Evolutionary conservation across 2,888 invertebrate genomes (phyloP), one percentile per base, ranked within the genome.

Genomic region (Torymus tubicola): DNA sequence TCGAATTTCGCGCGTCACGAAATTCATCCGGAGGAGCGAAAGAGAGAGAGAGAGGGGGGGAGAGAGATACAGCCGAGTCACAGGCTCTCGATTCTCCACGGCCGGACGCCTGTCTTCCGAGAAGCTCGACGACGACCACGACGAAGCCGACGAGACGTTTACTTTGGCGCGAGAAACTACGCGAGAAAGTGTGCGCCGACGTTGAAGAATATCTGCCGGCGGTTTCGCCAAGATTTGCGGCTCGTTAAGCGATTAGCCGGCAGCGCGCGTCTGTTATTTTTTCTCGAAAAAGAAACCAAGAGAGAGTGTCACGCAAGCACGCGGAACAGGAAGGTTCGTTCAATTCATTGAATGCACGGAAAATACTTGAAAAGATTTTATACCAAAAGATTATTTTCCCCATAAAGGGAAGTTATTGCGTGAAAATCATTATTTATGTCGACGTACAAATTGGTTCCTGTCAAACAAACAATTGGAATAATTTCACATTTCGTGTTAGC

Each of bases 121-220:
- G 77, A 78, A 78, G 63, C 16, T 21, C 67, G 67, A 42, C 18
- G 50, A 16, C n/a, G 16, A 11, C 11, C n/a, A 18, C 73, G 76
- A 72, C 42, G 42, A 42, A 42, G 42, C 42, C 42, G 42, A 67
- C 42, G 67, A 65, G 68, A 74, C 74, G 84, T 85, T 86, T 86
- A 85, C 84, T 84, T 84, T 85, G 85, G 84, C 85, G 83, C 75
- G 81, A 78, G 81, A 83, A 52, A 24, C 55, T 50, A 76, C 82
- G 82, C 79, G 83, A 83, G 82, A 81, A 81, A 79, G 81, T 60
- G 58, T 83, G 81, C 83, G 67, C 60, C 24, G 21, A 60, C 76
- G 61, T 63, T 57, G 31, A 55, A 13, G 64, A 55, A 64, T 64
- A 42, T 24, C n/a, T 53, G 50, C 8, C 12, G 18, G 18, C 12